These are phyloP conservation scores for Hypsopygia costalis DNA, from an alignment of 2,888 invertebrate genomes.

Conservation along the genomic window DNA sequence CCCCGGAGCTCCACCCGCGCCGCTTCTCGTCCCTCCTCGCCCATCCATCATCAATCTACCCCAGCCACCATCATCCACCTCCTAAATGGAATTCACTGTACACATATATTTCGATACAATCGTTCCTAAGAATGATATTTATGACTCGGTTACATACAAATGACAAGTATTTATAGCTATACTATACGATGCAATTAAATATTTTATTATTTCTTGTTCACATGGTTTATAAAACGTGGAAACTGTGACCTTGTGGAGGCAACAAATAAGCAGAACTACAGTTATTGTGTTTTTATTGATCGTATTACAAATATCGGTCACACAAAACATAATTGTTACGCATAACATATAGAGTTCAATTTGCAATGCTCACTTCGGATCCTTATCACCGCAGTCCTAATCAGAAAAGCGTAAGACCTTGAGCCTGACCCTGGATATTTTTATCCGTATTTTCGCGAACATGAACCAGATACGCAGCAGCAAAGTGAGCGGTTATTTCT, in stretches of 20 bases:
- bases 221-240: constrained; percentile 36
- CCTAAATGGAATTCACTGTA: background rate
- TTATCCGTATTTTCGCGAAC: constrained; percentile 75
- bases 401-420: constrained; percentile 75
- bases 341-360: constrained; percentile 31
- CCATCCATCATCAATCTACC: constrained; percentile 18
- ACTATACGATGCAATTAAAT: background rate
- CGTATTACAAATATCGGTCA: constrained; percentile 22
- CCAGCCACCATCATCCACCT: constrained; percentile 3
- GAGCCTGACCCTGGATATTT: constrained; percentile 77
- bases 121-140: background rate
- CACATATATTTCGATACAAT: background rate
- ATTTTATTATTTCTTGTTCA: constrained; percentile 15
- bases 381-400: constrained; percentile 68
- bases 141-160: background rate
- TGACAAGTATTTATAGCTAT: too few relatives aligned
- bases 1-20: constrained; percentile 13
- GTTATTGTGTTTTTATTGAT: constrained; percentile 59
- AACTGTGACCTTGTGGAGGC: constrained; percentile 57
- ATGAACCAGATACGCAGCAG: constrained; percentile 48
- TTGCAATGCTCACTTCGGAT: constrained; percentile 34
- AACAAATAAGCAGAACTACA: constrained; percentile 66
- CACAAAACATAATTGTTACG: constrained; percentile 41
- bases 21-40: constrained; percentile 13
- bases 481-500: constrained; percentile 30